Percentiles rank a stretch among this genome's conserved stretches.
Conservation (phyloP, 2,797 vertebrate genomes). For the Jordanella pulchra region DNA sequence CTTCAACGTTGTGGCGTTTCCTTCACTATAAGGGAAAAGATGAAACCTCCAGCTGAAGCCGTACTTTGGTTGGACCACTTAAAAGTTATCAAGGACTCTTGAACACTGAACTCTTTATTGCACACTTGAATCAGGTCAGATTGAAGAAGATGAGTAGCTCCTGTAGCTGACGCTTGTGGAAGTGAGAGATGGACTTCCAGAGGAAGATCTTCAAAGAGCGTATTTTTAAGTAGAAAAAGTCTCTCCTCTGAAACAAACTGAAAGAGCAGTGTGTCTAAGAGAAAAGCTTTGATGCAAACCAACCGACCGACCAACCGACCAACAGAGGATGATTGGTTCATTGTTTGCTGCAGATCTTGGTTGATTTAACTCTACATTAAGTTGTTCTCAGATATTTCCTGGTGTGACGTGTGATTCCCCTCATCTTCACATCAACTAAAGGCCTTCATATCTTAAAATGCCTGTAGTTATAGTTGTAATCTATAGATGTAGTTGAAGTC, state of each 20-base stretch:
- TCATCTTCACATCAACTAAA: neutral
- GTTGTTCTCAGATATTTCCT: neutral
- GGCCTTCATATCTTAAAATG: too few species aligned
- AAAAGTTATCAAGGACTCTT: neutral
- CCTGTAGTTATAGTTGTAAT: neutral
- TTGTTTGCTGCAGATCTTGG: too few species aligned
- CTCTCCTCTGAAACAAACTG: neutral
- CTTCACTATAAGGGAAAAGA: neutral
- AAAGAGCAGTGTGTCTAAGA: neutral
- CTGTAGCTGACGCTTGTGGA: neutral
- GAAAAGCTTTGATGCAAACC: neutral
- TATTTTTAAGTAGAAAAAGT: neutral
- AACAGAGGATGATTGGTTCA: neutral
- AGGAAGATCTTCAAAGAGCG: neutral
- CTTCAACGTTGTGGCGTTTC: neutral
- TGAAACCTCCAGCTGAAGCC: neutral
- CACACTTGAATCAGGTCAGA: neutral
- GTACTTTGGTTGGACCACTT: neutral
- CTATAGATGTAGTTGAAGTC: neutral
- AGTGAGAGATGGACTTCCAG: neutral
- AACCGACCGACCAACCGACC: too few species aligned
- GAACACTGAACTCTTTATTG: too few species aligned
- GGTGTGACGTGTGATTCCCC: neutral
- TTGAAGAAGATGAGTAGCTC: neutral
- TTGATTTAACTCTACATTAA: neutral